Base-by-base conservation (phyloP, 2,113 vertebrate genomes). In the Potamarius usumacintae region DNA sequence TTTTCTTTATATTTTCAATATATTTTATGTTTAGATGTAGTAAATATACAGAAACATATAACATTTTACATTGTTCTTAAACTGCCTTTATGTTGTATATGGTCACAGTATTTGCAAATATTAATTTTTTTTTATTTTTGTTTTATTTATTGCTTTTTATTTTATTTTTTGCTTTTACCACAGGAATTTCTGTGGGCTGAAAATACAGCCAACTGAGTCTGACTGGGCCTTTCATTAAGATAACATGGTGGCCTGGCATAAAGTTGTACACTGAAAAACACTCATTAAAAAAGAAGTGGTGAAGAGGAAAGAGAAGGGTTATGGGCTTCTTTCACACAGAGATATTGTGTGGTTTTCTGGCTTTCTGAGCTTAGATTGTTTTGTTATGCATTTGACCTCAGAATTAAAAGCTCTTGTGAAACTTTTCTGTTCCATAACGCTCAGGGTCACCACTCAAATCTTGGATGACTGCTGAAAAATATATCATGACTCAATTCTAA, bases 331-430 rank as follows among this genome's bases (percentile, higher is more conserved):
- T 91, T 85, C 83, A n/a, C 87, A 22, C 50, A 89, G 90, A 87
- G 65, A 84, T 90, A 90, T 91, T 91, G 91, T 87, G 87, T 88
- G 91, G 91, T 90, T 91, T 90, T 92, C 92, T 89, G 92, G 92
- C 84, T 91, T 76, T 92, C 92, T 89, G 92, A 92, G 85, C 91
- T 90, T 90, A 91, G 90, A 85, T 80, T 60, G 72, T 88, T 90
- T 85, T 79, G 85, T 58, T 83, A 85, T 89, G 88, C 86, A 92
- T 91, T 89, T 89, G 89, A 87, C 89, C 88, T 84, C 85, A 92
- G 90, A 91, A 90, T 89, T 89, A 77, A 71, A 89, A 90, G 84
- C 27, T 65, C 74, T 30, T 25, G 15, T 65, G 20, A 85, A 77
- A 85, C 30, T 12, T 62, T 74, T 74, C 22, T n/a, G 12, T 6